These are phyloP conservation scores for Sarcophaga caerulescens DNA, from an alignment of 2,888 invertebrate species.

Conservation along the genomic window DNA sequence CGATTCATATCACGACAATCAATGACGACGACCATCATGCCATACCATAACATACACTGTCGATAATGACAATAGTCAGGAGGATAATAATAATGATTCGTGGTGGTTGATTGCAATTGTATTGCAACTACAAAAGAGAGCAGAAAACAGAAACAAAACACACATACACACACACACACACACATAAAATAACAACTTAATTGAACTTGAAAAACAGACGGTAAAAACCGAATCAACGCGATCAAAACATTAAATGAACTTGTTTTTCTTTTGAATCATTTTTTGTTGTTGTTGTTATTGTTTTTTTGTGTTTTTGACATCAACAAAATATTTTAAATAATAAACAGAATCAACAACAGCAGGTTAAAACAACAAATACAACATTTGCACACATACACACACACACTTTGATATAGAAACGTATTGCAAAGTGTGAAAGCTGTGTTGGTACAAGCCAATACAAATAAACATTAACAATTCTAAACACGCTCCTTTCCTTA, in stretches of 20 bases:
- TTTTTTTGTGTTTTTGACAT: too few relatives aligned
- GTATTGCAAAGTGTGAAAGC: slow-evolving; percentile 37
- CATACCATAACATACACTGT: slow-evolving; percentile 11
- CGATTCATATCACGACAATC: too few relatives aligned
- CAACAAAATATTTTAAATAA: neutral
- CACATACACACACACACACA: neutral
- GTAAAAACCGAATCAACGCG: slow-evolving; percentile 45
- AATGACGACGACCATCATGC: too few relatives aligned
- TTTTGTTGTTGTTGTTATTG: too few relatives aligned
- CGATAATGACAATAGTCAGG: slow-evolving; percentile 36
- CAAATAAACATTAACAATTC: slow-evolving; percentile 57
- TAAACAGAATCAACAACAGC: slow-evolving; percentile 9
- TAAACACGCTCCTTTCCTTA: slow-evolving; percentile 58
- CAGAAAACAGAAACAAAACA: slow-evolving; percentile 6
- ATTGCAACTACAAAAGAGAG: slow-evolving; percentile 5
- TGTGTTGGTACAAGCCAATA: slow-evolving; percentile 28
- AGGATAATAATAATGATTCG: slow-evolving; percentile 38
- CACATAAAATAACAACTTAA: slow-evolving; percentile 62
- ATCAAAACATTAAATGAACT: slow-evolving; percentile 54
- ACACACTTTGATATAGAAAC: too few relatives aligned
- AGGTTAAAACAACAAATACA: slow-evolving; percentile 23
- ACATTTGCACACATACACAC: neutral
- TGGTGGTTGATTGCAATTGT: slow-evolving; percentile 7
- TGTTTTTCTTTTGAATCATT: slow-evolving; percentile 30
- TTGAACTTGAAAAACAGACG: slow-evolving; percentile 64